Conservation (phyloP, 2,888 invertebrate species). For the Octodonta nipae region DNA sequence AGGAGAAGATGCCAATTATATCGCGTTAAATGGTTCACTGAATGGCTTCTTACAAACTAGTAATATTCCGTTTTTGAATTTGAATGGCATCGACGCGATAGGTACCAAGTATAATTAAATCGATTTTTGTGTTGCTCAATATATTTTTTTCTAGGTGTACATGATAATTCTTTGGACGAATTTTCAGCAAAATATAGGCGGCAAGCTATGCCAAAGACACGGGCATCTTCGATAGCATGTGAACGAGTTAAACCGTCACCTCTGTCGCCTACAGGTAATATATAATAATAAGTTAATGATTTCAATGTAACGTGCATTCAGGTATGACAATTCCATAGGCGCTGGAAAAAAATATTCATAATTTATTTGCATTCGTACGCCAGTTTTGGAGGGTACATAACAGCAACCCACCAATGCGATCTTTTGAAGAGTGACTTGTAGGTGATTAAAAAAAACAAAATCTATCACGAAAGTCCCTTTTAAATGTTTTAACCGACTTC, state of each 20-base stretch:
- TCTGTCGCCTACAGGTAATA: too few species aligned
- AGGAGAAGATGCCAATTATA: constrained; percentile 59
- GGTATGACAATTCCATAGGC: too few species aligned
- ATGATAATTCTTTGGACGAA: constrained; percentile 16
- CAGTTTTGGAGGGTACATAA: too few species aligned
- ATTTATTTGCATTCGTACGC: too few species aligned
- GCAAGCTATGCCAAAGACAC: constrained; percentile 17
- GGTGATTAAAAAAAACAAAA: too few species aligned
- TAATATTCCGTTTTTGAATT: constrained; percentile 54
- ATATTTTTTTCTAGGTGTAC: constrained; percentile 15
- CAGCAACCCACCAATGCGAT: too few species aligned
- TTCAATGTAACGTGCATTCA: too few species aligned
- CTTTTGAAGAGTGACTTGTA: too few species aligned
- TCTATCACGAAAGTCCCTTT: too few species aligned
- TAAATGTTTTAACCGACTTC: too few species aligned
- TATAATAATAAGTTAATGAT: too few species aligned
- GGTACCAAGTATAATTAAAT: constrained; percentile 15
- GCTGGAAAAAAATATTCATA: too few species aligned
- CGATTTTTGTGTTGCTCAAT: not conserved
- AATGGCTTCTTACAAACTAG: constrained; percentile 49
- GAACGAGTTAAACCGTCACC: constrained; percentile 14
- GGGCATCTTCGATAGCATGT: constrained; percentile 16
- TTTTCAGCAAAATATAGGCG: constrained; percentile 16
- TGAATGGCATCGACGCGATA: constrained; percentile 38
- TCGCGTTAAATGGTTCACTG: constrained; percentile 53